phyloP scores from a whole-genome alignment of 2,888 invertebrate genomes.

The Cecidostiba fungosa region DNA sequence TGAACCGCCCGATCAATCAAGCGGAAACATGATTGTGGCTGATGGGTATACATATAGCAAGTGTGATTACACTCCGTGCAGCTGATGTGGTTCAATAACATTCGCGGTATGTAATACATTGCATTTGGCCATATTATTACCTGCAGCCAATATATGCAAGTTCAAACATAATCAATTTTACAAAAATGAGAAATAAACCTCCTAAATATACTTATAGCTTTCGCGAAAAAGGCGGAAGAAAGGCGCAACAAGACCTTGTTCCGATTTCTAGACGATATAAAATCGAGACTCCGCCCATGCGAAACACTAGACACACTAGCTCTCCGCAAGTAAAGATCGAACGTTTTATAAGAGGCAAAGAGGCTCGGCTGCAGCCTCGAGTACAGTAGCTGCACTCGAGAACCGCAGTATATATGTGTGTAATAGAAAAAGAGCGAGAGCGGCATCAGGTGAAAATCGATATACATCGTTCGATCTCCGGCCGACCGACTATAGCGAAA shows the following conservation, averaged over 20 bases:
- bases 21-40: slow-evolving; percentile 42
- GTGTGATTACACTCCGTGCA: slow-evolving; percentile 5
- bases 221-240: slow-evolving; percentile 17
- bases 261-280: slow-evolving; percentile 36
- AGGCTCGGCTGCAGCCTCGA: not conserved
- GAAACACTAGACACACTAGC: slow-evolving; percentile 19
- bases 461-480: slow-evolving; percentile 33
- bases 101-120: not conserved
- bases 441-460: slow-evolving; percentile 40
- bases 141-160: too few species aligned
- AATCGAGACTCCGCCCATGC: not conserved
- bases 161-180: too few species aligned
- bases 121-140: slow-evolving; percentile 1
- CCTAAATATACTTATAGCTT: not conserved
- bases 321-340: not conserved
- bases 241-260: slow-evolving; percentile 32
- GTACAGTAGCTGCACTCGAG: not conserved
- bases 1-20: slow-evolving; percentile 32
- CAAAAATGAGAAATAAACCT: too few species aligned
- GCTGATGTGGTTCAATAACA: slow-evolving; percentile 43
- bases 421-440: not conserved
- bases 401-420: not conserved
- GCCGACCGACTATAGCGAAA: slow-evolving; percentile 7
- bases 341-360: not conserved
- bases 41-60: slow-evolving; percentile 32